Conservation (phyloP, 2,888 invertebrate species). For the Dermolepida albohirtum region DNA sequence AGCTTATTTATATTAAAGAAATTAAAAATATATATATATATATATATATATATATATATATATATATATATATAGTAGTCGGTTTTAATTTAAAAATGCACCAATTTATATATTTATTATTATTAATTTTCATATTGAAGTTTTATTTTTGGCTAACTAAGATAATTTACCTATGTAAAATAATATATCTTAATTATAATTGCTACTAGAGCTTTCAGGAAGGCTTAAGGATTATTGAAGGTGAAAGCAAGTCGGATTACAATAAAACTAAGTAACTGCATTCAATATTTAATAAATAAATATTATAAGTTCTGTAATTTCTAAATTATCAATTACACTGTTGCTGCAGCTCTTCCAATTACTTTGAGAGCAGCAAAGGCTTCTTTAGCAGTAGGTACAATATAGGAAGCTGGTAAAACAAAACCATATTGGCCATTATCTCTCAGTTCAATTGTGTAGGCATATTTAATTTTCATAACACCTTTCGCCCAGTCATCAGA, state of each 20-base stretch:
- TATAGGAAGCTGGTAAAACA: conserved; percentile 82
- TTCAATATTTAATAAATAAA: conserved; percentile 20
- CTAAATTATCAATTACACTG: conserved; percentile 51
- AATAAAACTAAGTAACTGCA: background rate
- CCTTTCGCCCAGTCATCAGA: conserved; percentile 95
- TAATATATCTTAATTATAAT: too few species aligned
- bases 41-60: too few species aligned
- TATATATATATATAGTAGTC: too few species aligned
- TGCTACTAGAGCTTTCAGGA: too few species aligned
- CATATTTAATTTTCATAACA: conserved; percentile 82
- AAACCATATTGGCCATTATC: conserved; percentile 89
- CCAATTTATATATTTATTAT: too few species aligned
- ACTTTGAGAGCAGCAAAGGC: conserved; percentile 79
- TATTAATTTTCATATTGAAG: too few species aligned
- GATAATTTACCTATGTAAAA: too few species aligned
- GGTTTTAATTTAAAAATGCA: too few species aligned
- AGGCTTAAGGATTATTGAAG: too few species aligned
- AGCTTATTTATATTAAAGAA: conserved; percentile 45
- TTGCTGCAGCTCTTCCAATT: conserved; percentile 68
- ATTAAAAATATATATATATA: too few species aligned
- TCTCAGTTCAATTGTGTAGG: conserved; percentile 90
- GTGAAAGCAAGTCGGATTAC: too few species aligned
- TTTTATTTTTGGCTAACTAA: too few species aligned
- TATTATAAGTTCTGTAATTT: conserved; percentile 5
- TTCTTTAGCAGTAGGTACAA: conserved; percentile 81